These are phyloP conservation scores for Pelochelys cantorii DNA, from an alignment of 2,797 vertebrate genomes.

Conservation along the genomic window DNA sequence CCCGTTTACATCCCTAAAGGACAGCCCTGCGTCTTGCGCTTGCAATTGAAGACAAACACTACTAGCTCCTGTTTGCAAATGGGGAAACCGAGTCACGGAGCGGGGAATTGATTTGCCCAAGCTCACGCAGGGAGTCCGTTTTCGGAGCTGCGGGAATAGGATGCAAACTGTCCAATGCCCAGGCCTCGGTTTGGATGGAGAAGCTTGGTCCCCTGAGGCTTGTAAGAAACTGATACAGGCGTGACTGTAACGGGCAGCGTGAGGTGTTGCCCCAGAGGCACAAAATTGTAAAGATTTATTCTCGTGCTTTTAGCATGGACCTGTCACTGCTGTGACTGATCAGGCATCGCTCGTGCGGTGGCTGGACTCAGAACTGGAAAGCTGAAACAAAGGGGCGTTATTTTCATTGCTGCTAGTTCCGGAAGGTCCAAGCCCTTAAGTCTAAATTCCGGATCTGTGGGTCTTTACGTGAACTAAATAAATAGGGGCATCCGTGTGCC, in stretches of 20 bases:
- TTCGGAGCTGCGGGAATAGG: not conserved
- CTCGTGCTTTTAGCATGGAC: not conserved
- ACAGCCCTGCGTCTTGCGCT: not conserved
- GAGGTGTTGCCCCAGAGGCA: not conserved
- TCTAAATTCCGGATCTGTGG: not conserved
- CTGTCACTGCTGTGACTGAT: too few species aligned
- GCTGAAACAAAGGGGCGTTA: not conserved
- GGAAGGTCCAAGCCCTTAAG: not conserved
- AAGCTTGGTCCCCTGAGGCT: not conserved
- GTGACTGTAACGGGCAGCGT: not conserved
- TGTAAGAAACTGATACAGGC: not conserved
- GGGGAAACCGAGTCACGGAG: not conserved
- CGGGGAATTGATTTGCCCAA: not conserved
- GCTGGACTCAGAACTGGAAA: not conserved
- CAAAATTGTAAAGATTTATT: not conserved
- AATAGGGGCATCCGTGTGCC: not conserved
- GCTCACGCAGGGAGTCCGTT: not conserved
- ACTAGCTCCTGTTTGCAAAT: not conserved
- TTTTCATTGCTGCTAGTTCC: not conserved
- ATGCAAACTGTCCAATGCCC: not conserved
- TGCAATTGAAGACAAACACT: not conserved
- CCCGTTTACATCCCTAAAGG: too few species aligned
- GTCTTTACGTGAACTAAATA: not conserved
- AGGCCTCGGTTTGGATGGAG: not conserved
- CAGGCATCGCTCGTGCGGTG: not conserved